Evolutionary conservation across 2,888 invertebrate genomes (phyloP), one percentile per base, ranked within the genome.

Genomic region (Chymomyza fuscimana): DNA sequence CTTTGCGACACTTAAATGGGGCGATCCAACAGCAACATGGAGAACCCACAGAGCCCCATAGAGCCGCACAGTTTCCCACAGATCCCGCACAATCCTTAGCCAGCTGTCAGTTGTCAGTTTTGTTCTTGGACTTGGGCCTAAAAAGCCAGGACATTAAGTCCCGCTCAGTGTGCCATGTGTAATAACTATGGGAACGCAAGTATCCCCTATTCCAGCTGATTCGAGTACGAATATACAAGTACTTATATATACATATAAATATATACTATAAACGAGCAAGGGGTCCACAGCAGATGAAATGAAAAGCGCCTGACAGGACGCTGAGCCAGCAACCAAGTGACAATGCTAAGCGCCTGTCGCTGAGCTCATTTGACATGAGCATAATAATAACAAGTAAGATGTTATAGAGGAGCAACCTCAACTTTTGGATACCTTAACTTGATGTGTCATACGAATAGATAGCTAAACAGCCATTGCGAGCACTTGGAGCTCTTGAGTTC

Each of bases 331-430:
- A 60, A 32, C 36, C 60, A 36, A 60, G 80, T 82, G 82, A 82
- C 87, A 87, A 80, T 73, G 74, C 76, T 87, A 60, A 60, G 60
- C 60, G 60, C 36, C 60, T 63, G 29, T 25, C 29, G 36, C 83
- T 60, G 36, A 84, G 86, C 83, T 81, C 86, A 81, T 82, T 80
- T 84, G 87, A 84, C 83, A 79, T 80, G 80, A 82, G 76, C 76
- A 80, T 85, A 87, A 87, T 85, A 85, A 87, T 86, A 84, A 86
- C 79, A 84, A 82, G 15, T 12, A 3, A 61, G 15, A 59, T 29
- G 32, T 9, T 15, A 5, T 0, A 6, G 4, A 12, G 12, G 12
- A 4, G 12, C 15, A 22, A 16, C 6, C 54, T 7, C n/a, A 7
- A 16, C 54, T 19, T 22, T 54, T 54, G 15, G 3, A 54, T 54